Conservation (phyloP, 2,888 invertebrate genomes). For the Nephrotoma flavescens region DNA sequence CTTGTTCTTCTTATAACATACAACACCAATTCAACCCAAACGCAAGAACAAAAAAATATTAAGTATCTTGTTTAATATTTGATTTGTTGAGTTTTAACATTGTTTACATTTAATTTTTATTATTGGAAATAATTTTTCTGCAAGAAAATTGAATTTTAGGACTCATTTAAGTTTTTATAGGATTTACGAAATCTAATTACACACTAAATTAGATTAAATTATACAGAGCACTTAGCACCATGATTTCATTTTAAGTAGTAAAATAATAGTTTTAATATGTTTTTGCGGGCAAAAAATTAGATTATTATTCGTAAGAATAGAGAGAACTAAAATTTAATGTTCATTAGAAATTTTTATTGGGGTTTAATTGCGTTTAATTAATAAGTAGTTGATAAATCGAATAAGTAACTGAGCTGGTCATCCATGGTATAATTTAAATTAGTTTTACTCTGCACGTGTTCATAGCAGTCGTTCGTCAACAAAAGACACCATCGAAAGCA, state of each 20-base stretch:
- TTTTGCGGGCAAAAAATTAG: not conserved
- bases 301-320: too few relatives aligned
- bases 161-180: not conserved
- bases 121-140: not conserved
- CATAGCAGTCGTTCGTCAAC: too few relatives aligned
- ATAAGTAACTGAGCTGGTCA: too few relatives aligned
- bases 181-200: not conserved
- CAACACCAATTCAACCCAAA: not conserved
- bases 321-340: too few relatives aligned
- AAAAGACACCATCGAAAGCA: too few relatives aligned
- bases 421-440: too few relatives aligned
- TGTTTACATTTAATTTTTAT: not conserved
- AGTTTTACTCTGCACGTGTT: too few relatives aligned
- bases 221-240: not conserved
- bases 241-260: not conserved
- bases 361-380: too few relatives aligned
- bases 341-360: too few relatives aligned
- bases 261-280: not conserved
- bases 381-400: too few relatives aligned
- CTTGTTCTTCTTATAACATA: not conserved
- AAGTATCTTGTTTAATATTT: not conserved
- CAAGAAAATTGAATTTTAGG: not conserved
- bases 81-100: not conserved
- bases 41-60: not conserved
- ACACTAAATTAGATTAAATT: not conserved